These are phyloP conservation scores for Colletes gigas DNA, from an alignment of 1,140 invertebrate species.

Conservation along the genomic window DNA sequence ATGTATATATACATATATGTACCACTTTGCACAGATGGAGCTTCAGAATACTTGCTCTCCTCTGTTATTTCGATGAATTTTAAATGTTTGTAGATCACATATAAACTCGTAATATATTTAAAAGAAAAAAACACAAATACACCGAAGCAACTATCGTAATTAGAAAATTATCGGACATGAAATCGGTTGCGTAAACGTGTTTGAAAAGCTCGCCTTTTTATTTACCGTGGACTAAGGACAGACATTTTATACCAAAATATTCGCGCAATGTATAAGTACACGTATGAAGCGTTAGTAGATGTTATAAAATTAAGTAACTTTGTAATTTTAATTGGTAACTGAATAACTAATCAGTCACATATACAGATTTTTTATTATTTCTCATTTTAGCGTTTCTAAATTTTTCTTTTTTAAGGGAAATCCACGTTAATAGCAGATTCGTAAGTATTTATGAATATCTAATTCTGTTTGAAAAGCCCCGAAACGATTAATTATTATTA, in stretches of 20 bases:
- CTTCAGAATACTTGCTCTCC: constrained; percentile 42
- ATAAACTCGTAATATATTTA: constrained; percentile 51
- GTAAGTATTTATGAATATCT: constrained; percentile 11
- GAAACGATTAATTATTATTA: constrained; percentile 27
- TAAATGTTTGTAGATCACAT: constrained; percentile 72
- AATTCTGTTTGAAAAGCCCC: constrained; percentile 22
- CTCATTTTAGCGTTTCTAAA: constrained; percentile 23
- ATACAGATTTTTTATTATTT: neutral
- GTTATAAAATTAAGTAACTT: constrained; percentile 46
- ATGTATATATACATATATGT: constrained; percentile 63
- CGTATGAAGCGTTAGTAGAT: constrained; percentile 51
- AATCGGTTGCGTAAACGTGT: constrained; percentile 36
- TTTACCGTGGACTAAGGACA: constrained; percentile 53
- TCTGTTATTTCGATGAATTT: constrained; percentile 70
- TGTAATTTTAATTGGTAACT: constrained; percentile 42
- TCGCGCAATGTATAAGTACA: constrained; percentile 54
- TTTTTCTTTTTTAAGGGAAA: neutral
- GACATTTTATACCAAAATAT: constrained; percentile 72
- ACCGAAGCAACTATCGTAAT: constrained; percentile 45
- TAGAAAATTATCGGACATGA: constrained; percentile 34
- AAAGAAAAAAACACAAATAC: constrained; percentile 44
- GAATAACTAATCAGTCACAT: constrained; percentile 22
- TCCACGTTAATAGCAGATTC: constrained; percentile 1
- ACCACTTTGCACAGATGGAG: constrained; percentile 58
- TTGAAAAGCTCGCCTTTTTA: constrained; percentile 55